These are phyloP conservation scores for Anniella stebbinsi DNA, from an alignment of 2,797 vertebrate species.

Conservation along the genomic window DNA sequence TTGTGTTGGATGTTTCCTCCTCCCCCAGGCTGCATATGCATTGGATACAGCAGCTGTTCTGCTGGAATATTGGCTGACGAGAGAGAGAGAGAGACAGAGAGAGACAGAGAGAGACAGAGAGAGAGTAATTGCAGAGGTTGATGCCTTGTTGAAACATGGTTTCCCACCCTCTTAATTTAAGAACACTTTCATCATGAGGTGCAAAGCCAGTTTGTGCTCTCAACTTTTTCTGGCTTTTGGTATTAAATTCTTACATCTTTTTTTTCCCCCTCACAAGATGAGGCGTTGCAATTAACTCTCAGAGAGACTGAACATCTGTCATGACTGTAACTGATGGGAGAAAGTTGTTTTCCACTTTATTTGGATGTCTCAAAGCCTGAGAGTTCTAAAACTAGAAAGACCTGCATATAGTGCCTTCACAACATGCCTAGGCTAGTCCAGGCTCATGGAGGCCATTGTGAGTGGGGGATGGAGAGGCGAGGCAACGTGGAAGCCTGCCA, in stretches of 20 bases:
- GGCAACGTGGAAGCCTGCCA: too few species aligned
- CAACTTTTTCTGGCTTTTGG: not conserved
- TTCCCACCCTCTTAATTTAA: not conserved
- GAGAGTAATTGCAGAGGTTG: not conserved
- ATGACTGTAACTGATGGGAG: not conserved
- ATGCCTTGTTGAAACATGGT: not conserved
- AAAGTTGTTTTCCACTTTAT: not conserved
- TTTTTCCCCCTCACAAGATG: not conserved
- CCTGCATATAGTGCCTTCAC: not conserved
- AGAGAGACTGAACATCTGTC: constrained; percentile 9
- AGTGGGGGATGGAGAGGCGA: too few species aligned
- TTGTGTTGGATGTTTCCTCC: too few species aligned
- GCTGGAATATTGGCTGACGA: too few species aligned
- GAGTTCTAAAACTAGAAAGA: not conserved
- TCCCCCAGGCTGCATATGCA: too few species aligned
- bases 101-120: too few species aligned
- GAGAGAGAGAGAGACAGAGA: too few species aligned
- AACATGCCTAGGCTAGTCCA: too few species aligned
- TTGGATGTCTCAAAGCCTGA: not conserved
- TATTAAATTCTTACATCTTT: not conserved
- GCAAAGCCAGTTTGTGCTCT: not conserved
- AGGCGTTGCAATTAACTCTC: not conserved
- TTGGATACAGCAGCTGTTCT: too few species aligned
- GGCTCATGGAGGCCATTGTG: too few species aligned
- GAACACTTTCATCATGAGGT: not conserved